phyloP scores from a whole-genome alignment of 2,888 invertebrate genomes.

The Cantharis lateralis region DNA sequence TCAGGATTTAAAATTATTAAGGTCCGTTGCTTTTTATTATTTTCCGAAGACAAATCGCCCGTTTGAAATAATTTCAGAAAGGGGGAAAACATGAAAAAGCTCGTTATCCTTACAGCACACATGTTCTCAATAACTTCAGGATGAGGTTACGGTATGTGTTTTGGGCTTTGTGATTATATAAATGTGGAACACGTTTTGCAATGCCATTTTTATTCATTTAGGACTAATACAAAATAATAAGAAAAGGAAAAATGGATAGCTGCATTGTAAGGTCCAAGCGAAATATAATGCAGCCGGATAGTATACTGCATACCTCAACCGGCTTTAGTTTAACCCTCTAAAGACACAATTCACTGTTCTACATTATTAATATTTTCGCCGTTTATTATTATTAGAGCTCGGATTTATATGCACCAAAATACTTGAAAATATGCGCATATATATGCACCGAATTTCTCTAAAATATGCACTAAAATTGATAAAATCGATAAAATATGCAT shows the following conservation, averaged over 20 bases:
- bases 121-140: neutral
- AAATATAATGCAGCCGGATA: slow-evolving; percentile 14
- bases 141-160: neutral
- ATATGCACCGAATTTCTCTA: too few relatives aligned
- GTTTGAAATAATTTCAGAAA: neutral
- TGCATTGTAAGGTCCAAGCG: neutral
- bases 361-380: neutral
- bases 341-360: neutral
- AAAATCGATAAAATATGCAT: too few relatives aligned
- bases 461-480: too few relatives aligned
- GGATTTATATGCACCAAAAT: too few relatives aligned
- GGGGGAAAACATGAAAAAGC: neutral
- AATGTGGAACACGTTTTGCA: neutral
- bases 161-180: neutral
- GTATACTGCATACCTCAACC: slow-evolving; percentile 16
- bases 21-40: neutral
- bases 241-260: neutral
- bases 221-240: neutral
- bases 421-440: too few relatives aligned
- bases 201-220: neutral
- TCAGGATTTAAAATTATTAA: neutral
- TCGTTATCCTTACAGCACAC: neutral
- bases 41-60: neutral
- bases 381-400: neutral
- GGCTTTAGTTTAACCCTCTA: neutral